These are phyloP conservation scores for Felis catus DNA, from an alignment of 2,113 vertebrate species.

Conservation along the genomic window F.catus_Fca126_mat1.0 CM031413.1:142388501-142389000, in stretches of 20 bases:
- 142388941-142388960: not conserved
- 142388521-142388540: not conserved
- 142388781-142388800: not conserved
- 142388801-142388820: not conserved
- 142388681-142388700: not conserved
- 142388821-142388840: not conserved
- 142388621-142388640: not conserved
- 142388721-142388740: not conserved
- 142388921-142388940: no score
- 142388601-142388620: not conserved
- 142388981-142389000: not conserved
- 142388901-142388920: not conserved
- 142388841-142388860: not conserved
- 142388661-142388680: fast-evolving
- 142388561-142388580: not conserved
- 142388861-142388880: not conserved
- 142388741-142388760: not conserved
- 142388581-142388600: not conserved
- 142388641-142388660: not conserved
- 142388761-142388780: not conserved
- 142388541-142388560: not conserved
- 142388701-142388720: not conserved
- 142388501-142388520: not conserved
- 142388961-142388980: not conserved
- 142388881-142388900: not conserved